Percentiles rank a stretch among this genome's conserved stretches.
Conservation (phyloP, 2,113 vertebrate genomes). For the Peromyscus maniculatus region DNA sequence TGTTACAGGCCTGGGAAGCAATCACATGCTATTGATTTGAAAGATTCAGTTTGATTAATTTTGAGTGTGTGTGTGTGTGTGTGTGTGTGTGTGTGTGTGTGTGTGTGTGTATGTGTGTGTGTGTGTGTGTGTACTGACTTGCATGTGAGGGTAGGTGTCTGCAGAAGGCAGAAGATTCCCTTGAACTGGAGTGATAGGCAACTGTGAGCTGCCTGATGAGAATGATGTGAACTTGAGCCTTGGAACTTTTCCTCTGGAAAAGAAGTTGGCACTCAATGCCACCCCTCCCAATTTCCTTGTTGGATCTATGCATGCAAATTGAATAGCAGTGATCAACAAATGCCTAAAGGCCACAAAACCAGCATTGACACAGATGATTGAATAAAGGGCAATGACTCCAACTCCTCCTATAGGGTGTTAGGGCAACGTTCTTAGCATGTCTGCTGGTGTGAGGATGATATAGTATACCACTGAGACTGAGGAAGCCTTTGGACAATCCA, state of each 20-base stretch:
- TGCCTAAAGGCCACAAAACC: not conserved
- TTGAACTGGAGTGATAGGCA: not conserved
- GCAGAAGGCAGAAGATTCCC: not conserved
- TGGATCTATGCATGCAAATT: not conserved
- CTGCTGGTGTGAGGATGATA: not conserved
- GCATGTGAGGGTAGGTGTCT: not conserved
- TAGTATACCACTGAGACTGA: not conserved
- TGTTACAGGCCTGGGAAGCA: not conserved
- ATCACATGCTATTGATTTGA: not conserved
- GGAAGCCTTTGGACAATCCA: not conserved
- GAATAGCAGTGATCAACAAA: not conserved
- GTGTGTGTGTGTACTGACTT: not conserved
- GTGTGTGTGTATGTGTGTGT: not conserved
- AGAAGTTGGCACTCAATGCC: not conserved
- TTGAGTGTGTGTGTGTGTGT: not conserved
- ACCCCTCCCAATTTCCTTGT: not conserved
- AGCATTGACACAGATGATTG: not conserved
- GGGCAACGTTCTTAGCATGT: rapidly evolving
- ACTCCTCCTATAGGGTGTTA: not conserved
- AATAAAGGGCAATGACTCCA: not conserved
- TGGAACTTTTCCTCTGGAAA: not conserved
- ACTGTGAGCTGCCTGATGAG: too few species aligned
- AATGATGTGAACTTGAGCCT: not conserved
- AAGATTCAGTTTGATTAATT: not conserved
- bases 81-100: too few species aligned